Conservation (phyloP, 2,888 invertebrate species). For the Ophion ventricosus region DNA sequence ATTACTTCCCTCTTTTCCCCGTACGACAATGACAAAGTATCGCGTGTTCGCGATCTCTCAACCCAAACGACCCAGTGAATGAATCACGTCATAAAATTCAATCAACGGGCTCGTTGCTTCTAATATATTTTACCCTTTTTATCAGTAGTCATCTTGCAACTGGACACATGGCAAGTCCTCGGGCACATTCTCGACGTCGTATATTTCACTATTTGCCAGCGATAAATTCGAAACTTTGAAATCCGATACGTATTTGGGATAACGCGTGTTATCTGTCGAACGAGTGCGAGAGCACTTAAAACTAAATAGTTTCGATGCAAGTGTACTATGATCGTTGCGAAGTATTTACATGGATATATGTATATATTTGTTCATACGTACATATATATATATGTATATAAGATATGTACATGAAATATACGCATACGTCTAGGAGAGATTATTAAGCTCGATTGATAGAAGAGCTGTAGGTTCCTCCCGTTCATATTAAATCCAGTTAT, state of each 20-base stretch:
- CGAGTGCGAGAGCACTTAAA: slow-evolving; percentile 33
- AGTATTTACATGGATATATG: background rate
- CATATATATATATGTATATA: background rate
- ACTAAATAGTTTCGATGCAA: slow-evolving; percentile 23
- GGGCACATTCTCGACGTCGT: background rate
- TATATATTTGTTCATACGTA: background rate
- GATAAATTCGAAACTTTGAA: background rate
- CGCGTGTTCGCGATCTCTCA: slow-evolving; percentile 1
- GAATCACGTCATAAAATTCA: slow-evolving; percentile 50
- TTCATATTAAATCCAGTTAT: slow-evolving; percentile 34
- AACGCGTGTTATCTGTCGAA: slow-evolving; percentile 19
- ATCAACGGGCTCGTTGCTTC: slow-evolving; percentile 39
- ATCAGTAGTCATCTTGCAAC: slow-evolving; percentile 1
- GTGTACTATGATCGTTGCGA: slow-evolving; percentile 35
- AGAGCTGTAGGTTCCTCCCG: slow-evolving; percentile 38
- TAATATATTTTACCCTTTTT: slow-evolving; percentile 36
- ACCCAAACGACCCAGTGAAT: slow-evolving; percentile 37
- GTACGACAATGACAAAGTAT: background rate
- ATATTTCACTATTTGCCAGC: background rate
- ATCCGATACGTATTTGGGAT: background rate
- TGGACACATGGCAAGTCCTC: background rate
- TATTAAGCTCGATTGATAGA: slow-evolving; percentile 56
- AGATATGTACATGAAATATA: slow-evolving; percentile 14
- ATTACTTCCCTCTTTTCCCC: background rate
- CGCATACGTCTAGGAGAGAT: slow-evolving; percentile 35